Evolutionary conservation across 1,140 invertebrate genomes (phyloP), one percentile per base, ranked within the genome.

Genomic region (Drosophila orena): DNA sequence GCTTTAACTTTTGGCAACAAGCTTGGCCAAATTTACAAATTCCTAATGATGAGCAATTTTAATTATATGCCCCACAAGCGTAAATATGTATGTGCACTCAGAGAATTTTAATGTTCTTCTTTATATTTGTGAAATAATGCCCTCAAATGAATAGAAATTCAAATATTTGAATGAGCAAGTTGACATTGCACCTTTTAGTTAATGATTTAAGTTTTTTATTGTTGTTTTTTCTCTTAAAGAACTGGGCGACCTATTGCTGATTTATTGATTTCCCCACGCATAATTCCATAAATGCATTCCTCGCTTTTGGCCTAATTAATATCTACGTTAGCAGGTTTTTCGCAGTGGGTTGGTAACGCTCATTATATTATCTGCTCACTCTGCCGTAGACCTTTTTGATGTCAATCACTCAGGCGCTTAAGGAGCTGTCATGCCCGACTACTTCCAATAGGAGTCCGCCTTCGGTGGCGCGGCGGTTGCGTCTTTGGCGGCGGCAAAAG

Each of bases 401-500:
- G 84, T 89, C 84, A 89, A 89, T 89, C 84, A 89, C 81, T 89
- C 79, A 80, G 64, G 84, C 84, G 84, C 84, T 90, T 89, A 89
- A 89, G 85, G 77, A 89, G 84, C 84, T 79, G 79, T 86, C 84
- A 83, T 68, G 71, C 84, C 49, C 62, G 84, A 74, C 83, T 86
- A 72, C 79, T 75, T 57, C 60, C 81, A 88, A 88, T 88, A 77
- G 81, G 84, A 73, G 49, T 20, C 20, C 42, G 14, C 35, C 37
- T n/a, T 15, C n/a, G 44, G 43, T 34, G 58, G 59, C 47, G 46
- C 35, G 44, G 44, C 38, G 57, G 57, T 15, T 27, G 49, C 47
- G 22, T 73, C 54, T 72, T 46, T 60, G 77, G 49, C 62, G 73
- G 69, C 78, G 64, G 78, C 77, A 84, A 90, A 89, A 78, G 85